phyloP scores from a whole-genome alignment of 2,888 invertebrate species.

The Monochamus alternatus region DNA sequence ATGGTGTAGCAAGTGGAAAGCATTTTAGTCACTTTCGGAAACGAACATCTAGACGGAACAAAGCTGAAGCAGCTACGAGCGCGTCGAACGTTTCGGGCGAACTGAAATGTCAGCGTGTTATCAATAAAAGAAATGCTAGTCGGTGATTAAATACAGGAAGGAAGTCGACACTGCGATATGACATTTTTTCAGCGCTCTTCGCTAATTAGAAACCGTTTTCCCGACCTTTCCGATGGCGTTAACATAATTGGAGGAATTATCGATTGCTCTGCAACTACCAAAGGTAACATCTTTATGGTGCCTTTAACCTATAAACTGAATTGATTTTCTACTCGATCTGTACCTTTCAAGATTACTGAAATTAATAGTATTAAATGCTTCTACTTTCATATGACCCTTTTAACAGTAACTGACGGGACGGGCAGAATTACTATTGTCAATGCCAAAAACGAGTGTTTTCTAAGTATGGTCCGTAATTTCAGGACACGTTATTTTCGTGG shows the following conservation, averaged over 20 bases:
- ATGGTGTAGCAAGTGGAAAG: slow-evolving; percentile 23
- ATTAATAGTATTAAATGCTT: background rate
- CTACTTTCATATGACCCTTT: background rate
- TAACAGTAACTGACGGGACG: too few species aligned
- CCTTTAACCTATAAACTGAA: background rate
- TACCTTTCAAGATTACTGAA: background rate
- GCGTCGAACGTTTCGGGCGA: slow-evolving; percentile 41
- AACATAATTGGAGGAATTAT: slow-evolving; percentile 26
- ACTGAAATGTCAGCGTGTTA: slow-evolving; percentile 41
- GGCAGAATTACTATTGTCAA: too few species aligned
- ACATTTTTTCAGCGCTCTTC: background rate
- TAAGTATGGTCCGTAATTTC: too few species aligned
- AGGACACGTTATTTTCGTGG: too few species aligned
- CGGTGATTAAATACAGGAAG: slow-evolving; percentile 11
- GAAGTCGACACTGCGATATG: slow-evolving; percentile 1
- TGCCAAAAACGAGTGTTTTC: too few species aligned
- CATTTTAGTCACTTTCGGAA: slow-evolving; percentile 29
- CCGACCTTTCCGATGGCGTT: slow-evolving; percentile 42
- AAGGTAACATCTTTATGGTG: slow-evolving; percentile 15
- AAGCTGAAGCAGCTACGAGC: slow-evolving; percentile 15
- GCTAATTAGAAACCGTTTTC: slow-evolving; percentile 11
- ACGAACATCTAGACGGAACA: background rate
- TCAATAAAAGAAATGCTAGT: slow-evolving; percentile 10
- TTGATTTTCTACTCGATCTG: background rate
- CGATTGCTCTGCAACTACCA: slow-evolving; percentile 24